Conservation (phyloP, 2,888 invertebrate species). For the Didymodactylos carnosus region DNA sequence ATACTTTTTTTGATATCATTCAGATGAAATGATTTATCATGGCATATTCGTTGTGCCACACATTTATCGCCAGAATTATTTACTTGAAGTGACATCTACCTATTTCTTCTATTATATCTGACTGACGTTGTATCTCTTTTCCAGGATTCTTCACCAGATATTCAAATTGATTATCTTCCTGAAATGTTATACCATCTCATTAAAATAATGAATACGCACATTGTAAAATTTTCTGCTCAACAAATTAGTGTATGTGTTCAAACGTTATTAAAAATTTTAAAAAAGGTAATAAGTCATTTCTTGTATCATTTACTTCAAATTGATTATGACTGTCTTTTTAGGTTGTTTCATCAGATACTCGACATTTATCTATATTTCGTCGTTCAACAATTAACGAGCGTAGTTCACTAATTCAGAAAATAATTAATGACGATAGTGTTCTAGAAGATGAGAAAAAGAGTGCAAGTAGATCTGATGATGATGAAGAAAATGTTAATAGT, state of each 20-base stretch:
- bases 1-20: no score
- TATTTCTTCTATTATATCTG: no score
- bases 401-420: neutral
- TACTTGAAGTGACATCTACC: no score
- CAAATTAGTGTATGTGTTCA: neutral
- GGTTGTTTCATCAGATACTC: neutral
- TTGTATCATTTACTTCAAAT: no score
- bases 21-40: neutral
- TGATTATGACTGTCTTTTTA: no score
- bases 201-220: conserved; percentile 32
- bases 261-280: neutral
- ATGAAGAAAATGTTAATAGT: neutral
- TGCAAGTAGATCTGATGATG: neutral
- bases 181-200: conserved; percentile 43
- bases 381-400: neutral
- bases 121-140: conserved; percentile 19
- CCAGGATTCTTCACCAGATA: conserved; percentile 58
- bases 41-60: neutral
- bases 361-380: neutral
- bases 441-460: neutral
- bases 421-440: neutral
- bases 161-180: conserved; percentile 56
- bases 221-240: neutral
- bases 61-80: neutral
- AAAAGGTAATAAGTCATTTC: no score